Conservation (phyloP, 2,113 vertebrate species). For the Lophochroa leadbeateri region DNA sequence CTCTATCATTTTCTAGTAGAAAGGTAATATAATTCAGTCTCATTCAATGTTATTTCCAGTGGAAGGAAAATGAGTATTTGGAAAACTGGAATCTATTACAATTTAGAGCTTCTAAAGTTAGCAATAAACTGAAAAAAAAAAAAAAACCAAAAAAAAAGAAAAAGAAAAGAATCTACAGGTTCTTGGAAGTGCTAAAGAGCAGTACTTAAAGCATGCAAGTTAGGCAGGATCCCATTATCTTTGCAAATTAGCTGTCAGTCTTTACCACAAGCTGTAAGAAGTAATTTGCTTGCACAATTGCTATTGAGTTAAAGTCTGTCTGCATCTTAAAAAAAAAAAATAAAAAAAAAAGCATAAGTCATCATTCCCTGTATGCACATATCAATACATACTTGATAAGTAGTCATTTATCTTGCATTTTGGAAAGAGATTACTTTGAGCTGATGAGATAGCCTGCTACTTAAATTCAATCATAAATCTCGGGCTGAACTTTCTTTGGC, state of each 20-base stretch:
- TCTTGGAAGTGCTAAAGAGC: not conserved
- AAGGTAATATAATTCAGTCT: not conserved
- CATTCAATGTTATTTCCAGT: not conserved
- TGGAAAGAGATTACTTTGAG: not conserved
- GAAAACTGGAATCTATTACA: not conserved
- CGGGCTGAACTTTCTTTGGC: not conserved
- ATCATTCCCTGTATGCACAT: not conserved
- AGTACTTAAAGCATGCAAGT: not conserved
- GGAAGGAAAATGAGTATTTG: not conserved
- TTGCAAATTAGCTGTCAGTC: not conserved
- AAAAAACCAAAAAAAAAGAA: not conserved
- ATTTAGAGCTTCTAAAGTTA: not conserved
- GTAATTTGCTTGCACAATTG: not conserved
- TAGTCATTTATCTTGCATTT: not conserved
- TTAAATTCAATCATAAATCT: not conserved
- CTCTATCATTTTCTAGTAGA: not conserved
- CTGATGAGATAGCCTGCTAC: not conserved
- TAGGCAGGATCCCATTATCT: not conserved
- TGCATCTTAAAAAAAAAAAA: not conserved
- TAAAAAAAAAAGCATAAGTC: not conserved
- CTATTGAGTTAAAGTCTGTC: not conserved
- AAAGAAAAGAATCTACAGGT: not conserved
- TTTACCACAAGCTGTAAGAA: not conserved
- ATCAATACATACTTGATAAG: not conserved
- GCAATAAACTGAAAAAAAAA: not conserved